Evolutionary conservation across 1,140 invertebrate species (phyloP), one percentile per base, ranked within the genome.

Genomic region (Yoshiicerus persimilis): DNA sequence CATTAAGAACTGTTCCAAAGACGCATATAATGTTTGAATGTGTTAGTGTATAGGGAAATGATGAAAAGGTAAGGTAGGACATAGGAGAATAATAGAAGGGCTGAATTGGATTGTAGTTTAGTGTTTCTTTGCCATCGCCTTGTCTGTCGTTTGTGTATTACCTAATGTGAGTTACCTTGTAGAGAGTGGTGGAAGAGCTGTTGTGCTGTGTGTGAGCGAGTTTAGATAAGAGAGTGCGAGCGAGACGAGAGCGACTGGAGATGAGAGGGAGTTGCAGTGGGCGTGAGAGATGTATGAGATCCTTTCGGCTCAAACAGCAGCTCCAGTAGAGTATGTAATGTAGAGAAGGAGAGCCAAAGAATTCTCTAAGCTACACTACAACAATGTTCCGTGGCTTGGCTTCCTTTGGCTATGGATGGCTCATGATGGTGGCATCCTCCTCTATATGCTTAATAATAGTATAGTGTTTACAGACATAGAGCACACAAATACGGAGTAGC

Each of bases 241-340:
- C 23, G 62, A 23, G 25, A 23, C 25, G 13, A 9, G 70, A 75
- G 27, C 25, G 70, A 80, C 75, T 80, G 75, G 75, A 80, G 75
- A 80, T 80, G 75, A 80, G 75, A 80, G 75, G 41, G 83, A 84
- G 38, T 84, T 84, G 38, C 83, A 84, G 83, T 41, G 83, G 83
- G 83, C 83, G 83, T 84, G 83, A 84, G 83, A 84, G 83, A 84
- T 84, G 39, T 84, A 84, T 84, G 83, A 47, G 83, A 84, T 84
- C 83, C 83, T 84, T 56, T 84, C 83, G 75, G 75, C 75, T 80
- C 75, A 80, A 80, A 80, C 75, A 80, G 75, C 75, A 80, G 75
- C 75, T 80, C 75, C 75, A 80, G 30, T 32, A 80, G 75, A 80
- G 30, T 36, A 80, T 80, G 34, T 80, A 80, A 80, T 80, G 75